These are phyloP conservation scores for Rhynchopsitta pachyrhyncha DNA, from an alignment of 2,113 vertebrate species.

Conservation along the genomic window DNA sequence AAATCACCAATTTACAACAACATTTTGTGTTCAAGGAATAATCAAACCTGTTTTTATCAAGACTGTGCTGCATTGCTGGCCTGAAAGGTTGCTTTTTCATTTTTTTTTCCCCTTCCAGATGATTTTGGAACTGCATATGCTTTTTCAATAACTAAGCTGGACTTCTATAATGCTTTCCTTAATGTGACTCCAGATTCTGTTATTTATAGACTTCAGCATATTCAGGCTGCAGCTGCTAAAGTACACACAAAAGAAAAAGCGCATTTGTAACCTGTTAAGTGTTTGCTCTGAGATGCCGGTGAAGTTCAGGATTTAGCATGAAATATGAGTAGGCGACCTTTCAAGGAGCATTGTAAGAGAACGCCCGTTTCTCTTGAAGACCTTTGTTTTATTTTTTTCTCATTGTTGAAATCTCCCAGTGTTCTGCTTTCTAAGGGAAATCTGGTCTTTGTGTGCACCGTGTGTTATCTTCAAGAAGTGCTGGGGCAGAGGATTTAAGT, in stretches of 20 bases:
- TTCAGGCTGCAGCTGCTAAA: slow-evolving; percentile 58
- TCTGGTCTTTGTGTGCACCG: neutral
- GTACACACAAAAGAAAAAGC: slow-evolving; percentile 25
- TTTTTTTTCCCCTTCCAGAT: neutral
- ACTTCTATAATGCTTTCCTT: slow-evolving; percentile 46
- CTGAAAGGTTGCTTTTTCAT: slow-evolving; percentile 7
- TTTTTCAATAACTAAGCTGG: slow-evolving; percentile 60
- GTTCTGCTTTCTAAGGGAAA: slow-evolving; percentile 18
- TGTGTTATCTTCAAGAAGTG: slow-evolving; percentile 13
- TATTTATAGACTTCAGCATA: slow-evolving; percentile 68
- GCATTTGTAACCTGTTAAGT: slow-evolving; percentile 29
- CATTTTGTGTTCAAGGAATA: slow-evolving; percentile 55
- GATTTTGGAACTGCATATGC: slow-evolving; percentile 47
- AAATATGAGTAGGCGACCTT: slow-evolving; percentile 9
- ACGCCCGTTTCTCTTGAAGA: slow-evolving; percentile 26
- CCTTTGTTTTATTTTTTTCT: slow-evolving; percentile 2
- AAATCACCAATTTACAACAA: slow-evolving; percentile 48
- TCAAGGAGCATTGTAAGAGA: slow-evolving; percentile 26
- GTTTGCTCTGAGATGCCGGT: neutral
- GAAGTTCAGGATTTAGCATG: neutral
- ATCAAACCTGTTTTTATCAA: slow-evolving; percentile 42
- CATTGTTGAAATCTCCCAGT: neutral
- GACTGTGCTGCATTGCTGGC: neutral
- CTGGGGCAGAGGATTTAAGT: neutral
- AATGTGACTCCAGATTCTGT: slow-evolving; percentile 61